Conservation (phyloP, 2,888 invertebrate species). For the Athalia circularis region DNA sequence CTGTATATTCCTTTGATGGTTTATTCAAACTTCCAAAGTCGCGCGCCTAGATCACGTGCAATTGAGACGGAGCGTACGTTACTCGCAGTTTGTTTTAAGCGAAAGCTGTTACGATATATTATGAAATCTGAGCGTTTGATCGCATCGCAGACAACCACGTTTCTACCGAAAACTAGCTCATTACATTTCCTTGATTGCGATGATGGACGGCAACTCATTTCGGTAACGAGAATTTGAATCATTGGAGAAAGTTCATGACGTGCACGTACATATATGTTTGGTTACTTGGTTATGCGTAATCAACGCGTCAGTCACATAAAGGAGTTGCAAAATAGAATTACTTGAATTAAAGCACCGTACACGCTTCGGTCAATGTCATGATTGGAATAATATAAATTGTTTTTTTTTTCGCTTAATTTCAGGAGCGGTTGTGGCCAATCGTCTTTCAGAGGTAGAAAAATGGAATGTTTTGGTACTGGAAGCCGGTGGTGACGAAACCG, state of each 20-base stretch:
- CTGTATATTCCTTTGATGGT: constrained; percentile 2
- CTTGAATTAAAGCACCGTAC: not conserved
- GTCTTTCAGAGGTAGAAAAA: constrained; percentile 85
- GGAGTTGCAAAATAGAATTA: not conserved
- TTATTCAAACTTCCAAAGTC: constrained; percentile 2
- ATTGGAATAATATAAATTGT: not conserved
- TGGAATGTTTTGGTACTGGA: constrained; percentile 90
- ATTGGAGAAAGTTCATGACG: constrained; percentile 31
- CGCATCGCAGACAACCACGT: not conserved
- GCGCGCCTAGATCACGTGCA: too few relatives aligned
- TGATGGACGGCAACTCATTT: not conserved
- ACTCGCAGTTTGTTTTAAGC: not conserved
- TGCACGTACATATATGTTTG: not conserved
- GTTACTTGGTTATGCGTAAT: not conserved
- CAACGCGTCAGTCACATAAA: too few relatives aligned
- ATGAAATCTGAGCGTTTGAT: constrained; percentile 7
- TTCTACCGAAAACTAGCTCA: not conserved
- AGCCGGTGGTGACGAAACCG: constrained; percentile 93
- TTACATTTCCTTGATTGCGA: constrained; percentile 26
- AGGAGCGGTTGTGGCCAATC: constrained; percentile 91
- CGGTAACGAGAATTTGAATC: constrained; percentile 39
- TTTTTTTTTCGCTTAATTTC: not conserved
- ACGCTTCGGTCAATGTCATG: constrained; percentile 11
- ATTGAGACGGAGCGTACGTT: too few relatives aligned
- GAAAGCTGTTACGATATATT: constrained; percentile 6